Evolutionary conservation across 2,113 vertebrate genomes (phyloP), one percentile per base, ranked within the genome.

Genomic region (Anarrhichthys ocellatus): DNA sequence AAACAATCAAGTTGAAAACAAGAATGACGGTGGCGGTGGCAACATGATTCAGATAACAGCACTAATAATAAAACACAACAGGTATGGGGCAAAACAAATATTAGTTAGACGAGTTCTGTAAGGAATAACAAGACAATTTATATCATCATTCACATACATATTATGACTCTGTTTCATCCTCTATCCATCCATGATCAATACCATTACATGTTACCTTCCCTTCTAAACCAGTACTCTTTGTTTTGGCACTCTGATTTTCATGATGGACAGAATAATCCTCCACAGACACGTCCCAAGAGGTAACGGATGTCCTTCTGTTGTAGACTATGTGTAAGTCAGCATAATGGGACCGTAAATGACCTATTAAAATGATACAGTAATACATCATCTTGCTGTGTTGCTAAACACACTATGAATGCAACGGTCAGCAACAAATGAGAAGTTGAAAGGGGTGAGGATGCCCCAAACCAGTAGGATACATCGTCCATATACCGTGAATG

Each of bases 1-100:
- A 56, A 59, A 67, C 14, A 73, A 52, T 63, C 42, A 44, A 13
- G 38, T 27, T 48, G 4, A 75, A 63, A 50, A 56, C n/a, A 65
- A 64, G 15, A 72, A 42, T 13, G 7, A 15, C 11, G 50, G 14
- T 61, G 56, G 54, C 2, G 18, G 14, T 71, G 36, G 32, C 32
- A 78, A 38, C 22, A 68, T 17, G 44, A 73, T 61, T 62, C 18
- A 32, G 34, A 40, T 18, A 15, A 67, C 42, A 36, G 54, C 29
- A 32, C 7, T 27, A 52, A 73, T 9, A 34, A 72, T 9, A 71
- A 70, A 59, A 5, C 56, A 40, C 13, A 58, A 34, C 4, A 48
- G 3, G 24, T 11, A 20, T 15, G 32, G 20, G 27, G 42, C 34
- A 58, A 58, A 58, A 58, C 11, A 13, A 8, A 29, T 63, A 29